Evolutionary conservation across 2,113 vertebrate species (phyloP).

Genomic region (Elaphurus davidianus): DNA sequence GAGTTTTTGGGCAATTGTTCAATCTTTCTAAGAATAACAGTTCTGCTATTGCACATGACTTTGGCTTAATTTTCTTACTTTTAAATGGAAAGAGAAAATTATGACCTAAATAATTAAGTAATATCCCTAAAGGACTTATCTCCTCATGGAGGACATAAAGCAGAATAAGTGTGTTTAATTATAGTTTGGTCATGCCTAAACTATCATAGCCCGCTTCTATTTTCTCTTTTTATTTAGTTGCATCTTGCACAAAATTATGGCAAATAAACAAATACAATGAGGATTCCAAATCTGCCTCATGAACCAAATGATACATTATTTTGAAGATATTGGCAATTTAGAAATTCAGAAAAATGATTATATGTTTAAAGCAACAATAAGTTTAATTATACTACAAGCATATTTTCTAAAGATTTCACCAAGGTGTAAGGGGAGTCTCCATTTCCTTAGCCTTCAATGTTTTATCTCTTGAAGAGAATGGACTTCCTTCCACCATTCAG

Average conservation of each 20-base stretch:
- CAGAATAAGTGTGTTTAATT: slow-evolving; percentile 50
- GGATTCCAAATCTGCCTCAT: background rate
- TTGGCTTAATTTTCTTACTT: slow-evolving; percentile 23
- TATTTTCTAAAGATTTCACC: background rate
- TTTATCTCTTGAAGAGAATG: background rate
- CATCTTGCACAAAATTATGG: background rate
- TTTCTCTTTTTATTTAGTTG: background rate
- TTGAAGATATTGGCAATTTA: background rate
- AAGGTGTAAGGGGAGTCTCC: background rate
- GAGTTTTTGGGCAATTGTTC: background rate
- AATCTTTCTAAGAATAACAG: background rate
- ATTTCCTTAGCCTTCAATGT: background rate
- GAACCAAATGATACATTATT: background rate
- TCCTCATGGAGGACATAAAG: background rate
- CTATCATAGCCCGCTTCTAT: background rate
- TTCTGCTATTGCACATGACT: background rate
- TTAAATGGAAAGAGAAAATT: background rate
- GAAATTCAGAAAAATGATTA: background rate
- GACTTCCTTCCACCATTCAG: background rate
- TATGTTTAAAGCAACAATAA: background rate
- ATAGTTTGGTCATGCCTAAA: slow-evolving; percentile 29
- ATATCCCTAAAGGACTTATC: background rate
- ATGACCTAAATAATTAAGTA: slow-evolving; percentile 39
- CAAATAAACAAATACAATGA: background rate
- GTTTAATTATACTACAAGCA: background rate